Evolutionary conservation across 2,113 vertebrate species (phyloP), one percentile per base, ranked within the genome.

Genomic region (Solea solea): DNA sequence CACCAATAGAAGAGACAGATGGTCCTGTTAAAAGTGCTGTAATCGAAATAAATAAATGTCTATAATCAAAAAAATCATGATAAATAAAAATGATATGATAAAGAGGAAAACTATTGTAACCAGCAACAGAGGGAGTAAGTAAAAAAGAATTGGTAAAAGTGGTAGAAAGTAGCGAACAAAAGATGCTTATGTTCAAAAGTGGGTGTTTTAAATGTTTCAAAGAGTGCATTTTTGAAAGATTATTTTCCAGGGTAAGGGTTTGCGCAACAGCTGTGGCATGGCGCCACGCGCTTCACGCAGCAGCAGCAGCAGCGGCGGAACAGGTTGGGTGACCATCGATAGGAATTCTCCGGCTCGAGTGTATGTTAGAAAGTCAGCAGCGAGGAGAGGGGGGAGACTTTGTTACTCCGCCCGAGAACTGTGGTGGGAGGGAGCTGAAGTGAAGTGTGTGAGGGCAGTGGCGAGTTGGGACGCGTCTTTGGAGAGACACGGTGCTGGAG

Each of bases 391-490:
- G n/a, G 12, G 44, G 51, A 9, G 70, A 68, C 53, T 74, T 65
- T 58, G 76, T 74, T 73, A 84, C 84, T 79, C 84, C 83, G 87
- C 87, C 83, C 78, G 64, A 60, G 73, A 75, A 72, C 63, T 46
- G 67, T 51, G 72, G 76, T 88, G 88, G 87, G 89, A 83, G 89
- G 88, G 84, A 16, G 70, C 71, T 63, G 69, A 60, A 49, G 48
- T 12, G 40, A 55, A 73, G 39, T 27, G 72, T 27, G 27, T 11
- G 72, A 78, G 64, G 56, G 39, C 74, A 71, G 72, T 52, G 41
- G 59, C 86, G 73, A 83, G 86, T 84, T 74, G 54, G 69, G 79
- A 87, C 83, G 69, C 78, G 79, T 88, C 78, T 77, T 78, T 50
- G 66, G 59, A 65, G 69, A 81, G 21, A 62, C 14, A 60, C 74